Evolutionary conservation across 1,140 invertebrate species (phyloP).

Genomic region (Lepidurus arcticus): DNA sequence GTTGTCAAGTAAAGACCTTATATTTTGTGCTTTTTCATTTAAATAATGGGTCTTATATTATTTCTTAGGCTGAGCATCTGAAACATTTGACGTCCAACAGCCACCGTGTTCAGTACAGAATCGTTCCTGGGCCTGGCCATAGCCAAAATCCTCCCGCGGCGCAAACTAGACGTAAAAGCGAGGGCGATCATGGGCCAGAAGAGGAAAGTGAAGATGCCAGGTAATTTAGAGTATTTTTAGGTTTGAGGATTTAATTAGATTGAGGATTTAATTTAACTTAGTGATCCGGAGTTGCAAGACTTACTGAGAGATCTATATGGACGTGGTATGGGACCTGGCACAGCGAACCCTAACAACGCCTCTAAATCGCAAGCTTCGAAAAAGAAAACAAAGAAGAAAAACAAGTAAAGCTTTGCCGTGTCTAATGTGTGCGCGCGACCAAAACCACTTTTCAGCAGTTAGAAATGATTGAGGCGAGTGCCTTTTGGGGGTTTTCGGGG

Average conservation of each 20-base stretch:
- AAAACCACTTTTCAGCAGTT: background rate
- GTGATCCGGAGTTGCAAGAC: background rate
- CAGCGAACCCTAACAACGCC: background rate
- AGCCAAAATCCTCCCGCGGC: constrained; percentile 42
- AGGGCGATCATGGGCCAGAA: background rate
- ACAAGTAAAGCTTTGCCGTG: background rate
- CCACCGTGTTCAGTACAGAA: constrained; percentile 85
- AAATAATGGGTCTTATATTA: constrained; percentile 50
- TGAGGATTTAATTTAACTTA: background rate
- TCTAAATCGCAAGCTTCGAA: background rate
- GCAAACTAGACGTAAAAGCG: background rate
- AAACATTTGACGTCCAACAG: constrained; percentile 63
- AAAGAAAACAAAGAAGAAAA: constrained; percentile 8
- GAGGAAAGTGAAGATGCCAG: background rate
- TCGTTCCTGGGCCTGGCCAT: constrained; percentile 62
- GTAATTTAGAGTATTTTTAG: background rate
- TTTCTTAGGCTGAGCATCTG: constrained; percentile 48
- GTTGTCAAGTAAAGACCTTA: constrained; percentile 62
- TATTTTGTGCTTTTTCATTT: constrained; percentile 26
- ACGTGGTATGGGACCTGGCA: background rate
- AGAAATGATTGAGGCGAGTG: background rate
- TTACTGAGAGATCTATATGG: background rate
- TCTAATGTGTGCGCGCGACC: background rate
- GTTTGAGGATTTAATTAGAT: background rate
- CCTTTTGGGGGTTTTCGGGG: background rate